Conservation (phyloP, 2,113 vertebrate genomes). For the Toxotes jaculatrix region DNA sequence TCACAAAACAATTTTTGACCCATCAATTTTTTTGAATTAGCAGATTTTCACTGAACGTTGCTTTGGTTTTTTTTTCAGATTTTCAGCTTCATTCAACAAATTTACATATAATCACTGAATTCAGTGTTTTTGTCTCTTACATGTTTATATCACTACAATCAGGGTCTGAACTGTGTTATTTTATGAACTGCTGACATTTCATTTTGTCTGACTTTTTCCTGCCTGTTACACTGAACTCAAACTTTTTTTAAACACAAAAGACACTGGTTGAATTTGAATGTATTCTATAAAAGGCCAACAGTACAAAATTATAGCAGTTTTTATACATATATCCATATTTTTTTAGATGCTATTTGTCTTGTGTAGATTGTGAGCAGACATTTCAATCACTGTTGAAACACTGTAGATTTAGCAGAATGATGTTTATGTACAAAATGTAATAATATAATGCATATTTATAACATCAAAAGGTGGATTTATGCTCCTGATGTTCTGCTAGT, state of each 20-base stretch:
- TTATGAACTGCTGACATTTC: constrained; percentile 6
- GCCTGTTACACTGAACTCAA: constrained; percentile 3
- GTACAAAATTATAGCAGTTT: constrained; percentile 19
- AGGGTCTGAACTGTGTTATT: neutral
- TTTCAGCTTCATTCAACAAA: neutral
- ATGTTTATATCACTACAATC: neutral
- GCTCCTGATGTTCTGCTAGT: constrained; percentile 43
- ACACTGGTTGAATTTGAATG: constrained; percentile 27
- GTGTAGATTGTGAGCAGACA: constrained; percentile 22
- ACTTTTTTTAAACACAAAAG: constrained; percentile 9
- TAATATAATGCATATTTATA: constrained; percentile 75
- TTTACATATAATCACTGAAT: neutral
- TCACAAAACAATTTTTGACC: too few relatives aligned
- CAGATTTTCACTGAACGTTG: neutral
- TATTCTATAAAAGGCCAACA: constrained; percentile 23
- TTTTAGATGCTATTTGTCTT: constrained; percentile 11
- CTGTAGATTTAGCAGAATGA: constrained; percentile 41
- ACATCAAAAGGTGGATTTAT: constrained; percentile 41
- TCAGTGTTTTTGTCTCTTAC: neutral
- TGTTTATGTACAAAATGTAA: constrained; percentile 53
- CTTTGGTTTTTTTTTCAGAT: neutral
- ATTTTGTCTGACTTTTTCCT: neutral
- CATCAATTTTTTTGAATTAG: neutral
- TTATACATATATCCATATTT: constrained; percentile 20
- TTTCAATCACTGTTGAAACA: constrained; percentile 37